phyloP scores from a whole-genome alignment of 2,888 invertebrate species.

The Macrosiphum euphorbiae region DNA sequence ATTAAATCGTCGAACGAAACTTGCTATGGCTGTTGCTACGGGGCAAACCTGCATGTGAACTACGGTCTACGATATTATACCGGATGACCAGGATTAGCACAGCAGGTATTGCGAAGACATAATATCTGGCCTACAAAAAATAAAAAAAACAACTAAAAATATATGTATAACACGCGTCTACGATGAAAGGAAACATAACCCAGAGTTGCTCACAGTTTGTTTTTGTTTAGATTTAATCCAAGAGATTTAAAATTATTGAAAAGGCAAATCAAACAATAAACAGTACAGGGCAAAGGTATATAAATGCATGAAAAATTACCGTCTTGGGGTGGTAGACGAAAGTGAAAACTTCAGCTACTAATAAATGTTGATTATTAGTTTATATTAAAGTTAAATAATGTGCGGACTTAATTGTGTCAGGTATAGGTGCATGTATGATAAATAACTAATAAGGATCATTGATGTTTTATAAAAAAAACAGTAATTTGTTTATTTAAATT shows the following conservation, averaged over 20 bases:
- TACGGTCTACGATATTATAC: not conserved
- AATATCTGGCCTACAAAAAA: not conserved
- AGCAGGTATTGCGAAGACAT: not conserved
- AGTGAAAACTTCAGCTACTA: not conserved
- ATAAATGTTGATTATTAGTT: no score
- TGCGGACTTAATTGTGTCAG: no score
- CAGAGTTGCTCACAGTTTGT: not conserved
- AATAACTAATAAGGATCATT: no score
- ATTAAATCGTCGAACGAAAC: not conserved
- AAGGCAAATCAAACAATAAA: not conserved
- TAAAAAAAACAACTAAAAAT: not conserved
- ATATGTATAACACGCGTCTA: not conserved
- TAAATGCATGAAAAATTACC: not conserved
- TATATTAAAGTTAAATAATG: no score
- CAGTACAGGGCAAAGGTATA: not conserved
- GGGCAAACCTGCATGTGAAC: not conserved
- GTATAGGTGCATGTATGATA: no score
- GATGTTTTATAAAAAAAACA: no score
- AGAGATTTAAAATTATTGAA: not conserved
- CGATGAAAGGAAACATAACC: not conserved
- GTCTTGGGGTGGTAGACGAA: not conserved
- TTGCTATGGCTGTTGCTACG: not conserved
- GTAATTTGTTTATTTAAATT: no score
- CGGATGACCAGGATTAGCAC: not conserved
- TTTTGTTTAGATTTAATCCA: not conserved